Evolutionary conservation across 37 sponge, comb jelly and placozoan genomes (phyloP), one percentile per base, ranked within the genome.

Genomic region (Geodia barretti): DNA sequence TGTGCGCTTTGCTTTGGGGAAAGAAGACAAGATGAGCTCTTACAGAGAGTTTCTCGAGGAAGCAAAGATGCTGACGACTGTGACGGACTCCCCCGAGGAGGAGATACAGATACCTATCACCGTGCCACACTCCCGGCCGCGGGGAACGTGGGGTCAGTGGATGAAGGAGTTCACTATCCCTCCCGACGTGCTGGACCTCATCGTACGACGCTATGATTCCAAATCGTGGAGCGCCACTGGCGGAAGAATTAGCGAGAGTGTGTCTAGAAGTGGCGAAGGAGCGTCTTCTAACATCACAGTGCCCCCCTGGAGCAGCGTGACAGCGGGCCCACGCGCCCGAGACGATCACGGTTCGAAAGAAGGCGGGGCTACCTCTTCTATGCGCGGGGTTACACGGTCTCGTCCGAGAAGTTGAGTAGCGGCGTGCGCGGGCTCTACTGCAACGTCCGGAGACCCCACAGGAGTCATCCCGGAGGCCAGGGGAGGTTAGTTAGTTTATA

Each of bases 361-460:
- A 32, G 70, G 39, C 29, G 70, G 70, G 25, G 65, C 29, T 64
- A n/a, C n/a, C n/a, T n/a, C n/a, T n/a, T n/a, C n/a, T n/a, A 47
- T 47, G 54, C 54, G 54, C 54, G 54, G 54, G 14, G 54, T 47
- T n/a, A n/a, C n/a, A 47, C n/a, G n/a, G n/a, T n/a, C n/a, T n/a
- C n/a, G n/a, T n/a, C n/a, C n/a, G n/a, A 17, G 9, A 32, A 75
- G 28, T 7, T n/a, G 30, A 37, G 14, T 39, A 83, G 75, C 54
- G 76, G 76, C 70, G 84, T 37, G 84, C 60, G 5, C 64, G 76
- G 5, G 76, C 76, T 9, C 69, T 83, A 69, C 36, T 39, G 68
- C 41, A 70, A 3, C 68, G 81, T 23, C 61, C 72, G 4, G 54
- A 59, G 62, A 67, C 20, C 42, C 17, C 64, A 31, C 41, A 29